These are phyloP conservation scores for Enteromius afrohamiltoni DNA, from an alignment of 2,797 vertebrate species.

Conservation along the genomic window DNA sequence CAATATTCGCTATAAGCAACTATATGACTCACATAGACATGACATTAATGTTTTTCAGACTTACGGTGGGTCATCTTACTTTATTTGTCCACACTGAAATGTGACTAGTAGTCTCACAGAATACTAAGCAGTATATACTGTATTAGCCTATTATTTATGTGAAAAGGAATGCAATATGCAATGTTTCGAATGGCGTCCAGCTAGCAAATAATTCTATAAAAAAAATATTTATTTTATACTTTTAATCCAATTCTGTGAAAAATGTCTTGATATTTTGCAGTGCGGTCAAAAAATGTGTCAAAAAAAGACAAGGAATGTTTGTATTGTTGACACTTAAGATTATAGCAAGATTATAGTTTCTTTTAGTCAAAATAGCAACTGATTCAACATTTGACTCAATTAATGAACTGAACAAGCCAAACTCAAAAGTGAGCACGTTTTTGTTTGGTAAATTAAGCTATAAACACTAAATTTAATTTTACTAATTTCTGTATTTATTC, in stretches of 20 bases:
- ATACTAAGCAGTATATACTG: background rate
- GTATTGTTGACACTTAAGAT: background rate
- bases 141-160: background rate
- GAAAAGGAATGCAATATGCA: background rate
- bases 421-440: background rate
- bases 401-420: background rate
- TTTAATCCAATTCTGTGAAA: background rate
- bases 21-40: background rate
- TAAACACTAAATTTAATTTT: background rate
- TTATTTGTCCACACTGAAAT: background rate
- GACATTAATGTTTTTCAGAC: background rate
- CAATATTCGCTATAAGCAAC: background rate
- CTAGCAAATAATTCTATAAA: background rate
- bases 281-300: background rate
- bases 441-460: background rate
- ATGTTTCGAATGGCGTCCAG: background rate
- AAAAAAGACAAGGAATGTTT: background rate
- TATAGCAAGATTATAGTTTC: background rate
- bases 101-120: background rate
- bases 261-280: background rate
- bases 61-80: background rate
- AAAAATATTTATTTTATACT: background rate
- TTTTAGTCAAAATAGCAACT: background rate
- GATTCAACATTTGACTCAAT: background rate
- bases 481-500: background rate